phyloP scores from a whole-genome alignment of 2,888 invertebrate genomes.

The Synanthedon andrenaeformis region DNA sequence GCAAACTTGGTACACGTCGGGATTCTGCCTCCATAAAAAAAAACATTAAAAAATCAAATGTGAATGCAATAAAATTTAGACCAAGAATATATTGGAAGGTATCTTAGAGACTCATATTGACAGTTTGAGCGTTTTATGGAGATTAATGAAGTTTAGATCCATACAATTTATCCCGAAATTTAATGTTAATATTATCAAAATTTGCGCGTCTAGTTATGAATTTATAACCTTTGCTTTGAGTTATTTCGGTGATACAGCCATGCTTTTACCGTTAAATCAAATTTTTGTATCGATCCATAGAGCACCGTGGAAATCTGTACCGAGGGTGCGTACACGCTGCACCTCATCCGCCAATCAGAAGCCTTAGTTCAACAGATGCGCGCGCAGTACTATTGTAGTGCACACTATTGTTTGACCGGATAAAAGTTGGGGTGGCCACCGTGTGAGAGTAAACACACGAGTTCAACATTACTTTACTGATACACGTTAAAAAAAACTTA shows the following conservation, averaged over 20 bases:
- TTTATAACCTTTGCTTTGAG: background rate
- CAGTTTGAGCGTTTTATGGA: too few relatives aligned
- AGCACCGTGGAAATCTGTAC: constrained; percentile 54
- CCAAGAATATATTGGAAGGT: too few relatives aligned
- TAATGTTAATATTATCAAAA: too few relatives aligned
- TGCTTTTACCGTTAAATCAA: constrained; percentile 38
- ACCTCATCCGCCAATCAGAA: constrained; percentile 33
- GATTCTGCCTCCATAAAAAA: too few relatives aligned
- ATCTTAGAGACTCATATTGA: too few relatives aligned
- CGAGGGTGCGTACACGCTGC: constrained; percentile 40
- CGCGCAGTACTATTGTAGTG: constrained; percentile 44
- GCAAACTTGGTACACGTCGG: too few relatives aligned
- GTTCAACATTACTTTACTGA: constrained; percentile 31
- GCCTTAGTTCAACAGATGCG: constrained; percentile 48
- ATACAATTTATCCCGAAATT: too few relatives aligned
- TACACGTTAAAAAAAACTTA: constrained; percentile 2
- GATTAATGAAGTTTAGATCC: too few relatives aligned
- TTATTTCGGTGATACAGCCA: background rate
- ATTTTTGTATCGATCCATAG: constrained; percentile 53
- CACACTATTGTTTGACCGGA: constrained; percentile 37
- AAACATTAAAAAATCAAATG: too few relatives aligned
- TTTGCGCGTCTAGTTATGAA: too few relatives aligned
- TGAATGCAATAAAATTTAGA: too few relatives aligned
- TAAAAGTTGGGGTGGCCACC: constrained; percentile 41
- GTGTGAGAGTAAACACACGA: constrained; percentile 48